Evolutionary conservation across 2,888 invertebrate species (phyloP), one percentile per base, ranked within the genome.

Genomic region (Branchinecta sandiegonensis): DNA sequence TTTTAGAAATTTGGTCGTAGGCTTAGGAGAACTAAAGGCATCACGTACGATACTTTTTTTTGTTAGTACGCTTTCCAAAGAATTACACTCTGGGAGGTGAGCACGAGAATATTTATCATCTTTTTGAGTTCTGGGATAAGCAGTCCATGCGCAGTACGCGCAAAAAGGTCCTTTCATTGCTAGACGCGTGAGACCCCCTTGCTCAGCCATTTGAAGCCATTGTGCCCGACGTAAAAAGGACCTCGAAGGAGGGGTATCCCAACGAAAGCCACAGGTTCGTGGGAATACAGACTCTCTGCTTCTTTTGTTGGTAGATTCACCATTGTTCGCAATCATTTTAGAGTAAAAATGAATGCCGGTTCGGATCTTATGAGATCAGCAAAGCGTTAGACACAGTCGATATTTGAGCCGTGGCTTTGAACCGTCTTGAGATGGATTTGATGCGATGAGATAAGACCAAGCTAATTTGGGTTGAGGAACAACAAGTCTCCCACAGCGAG

Each of bases 241-340:
- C 10, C 56, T 8, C n/a, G 17, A 17, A 17, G 56, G 17, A 17
- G 56, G 56, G 17, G 56, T 56, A 56, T 56, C 56, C 56, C 56
- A 9, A 8, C 14, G 14, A 17, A 56, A n/a, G 56, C 56, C 17
- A 56, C 56, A 56, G 56, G 56, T 56, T 17, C 56, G 56, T 56
- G 56, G 56, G 56, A 56, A 56, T 56, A 37, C 37, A 37, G 37
- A 37, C 37, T 37, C 17, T n/a, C 56, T 14, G n/a, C 14, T 17
- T 56, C 56, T 56, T 56, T 56, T 56, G 56, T 56, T 56, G 56
- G 17, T 56, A 56, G 56, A n/a, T 56, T 14, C n/a, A 14, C 56
- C 17, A 56, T 56, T 56, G 56, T 56, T 56, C n/a, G 56, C 56
- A 56, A 56, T 56, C 56, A 56, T 56, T 56, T 56, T 56, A 56